Evolutionary conservation across 2,113 vertebrate genomes (phyloP), one percentile per base, ranked within the genome.

Genomic region (Pheucticus melanocephalus): DNA sequence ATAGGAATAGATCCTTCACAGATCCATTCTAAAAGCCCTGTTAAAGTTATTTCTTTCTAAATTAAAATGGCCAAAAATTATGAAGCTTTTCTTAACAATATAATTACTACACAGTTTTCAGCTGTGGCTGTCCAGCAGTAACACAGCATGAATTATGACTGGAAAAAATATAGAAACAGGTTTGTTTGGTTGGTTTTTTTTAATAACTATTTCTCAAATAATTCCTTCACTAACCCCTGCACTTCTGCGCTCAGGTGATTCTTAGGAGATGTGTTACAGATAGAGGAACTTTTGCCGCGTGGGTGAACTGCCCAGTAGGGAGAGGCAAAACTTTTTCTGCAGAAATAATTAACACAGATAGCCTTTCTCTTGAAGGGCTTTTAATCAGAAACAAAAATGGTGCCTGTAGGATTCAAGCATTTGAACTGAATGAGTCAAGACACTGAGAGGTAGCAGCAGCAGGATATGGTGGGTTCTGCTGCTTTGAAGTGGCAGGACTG

Each of bases 381-480:
- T 60, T n/a, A 70, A 40, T 27, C n/a, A 59, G 63, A 72, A 65
- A 63, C 10, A 57, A n/a, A 86, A 73, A 60, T 27, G 7, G 11
- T 63, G 47, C 35, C 64, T 2, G 1, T 15, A 86, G 60, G 48
- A 48, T 70, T 90, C 28, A 14, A 40, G 10, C 23, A 69, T 72
- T 77, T 77, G 47, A 63, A 57, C 24, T 40, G 54, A 70, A 70
- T 30, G 11, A 48, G 63, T 33, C 17, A 77, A 90, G 42, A 31
- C 3, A 3, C 9, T 0, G 0, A 70, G 30, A 73, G 30, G 10
- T 23, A 68, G 13, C 33, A 47, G 27, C 1, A 5, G 35, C 33
- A 94, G 44, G 30, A 91, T 64, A 86, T 63, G 14, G 10, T 42
- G 33, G 6, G 10, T 83, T 83, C 54, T 88, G 50, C 14, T 76